Percentiles rank a stretch among this genome's conserved stretches.
phyloP scores from a whole-genome alignment of 2,113 vertebrate species.

The Muntiacus muntjak region DNA sequence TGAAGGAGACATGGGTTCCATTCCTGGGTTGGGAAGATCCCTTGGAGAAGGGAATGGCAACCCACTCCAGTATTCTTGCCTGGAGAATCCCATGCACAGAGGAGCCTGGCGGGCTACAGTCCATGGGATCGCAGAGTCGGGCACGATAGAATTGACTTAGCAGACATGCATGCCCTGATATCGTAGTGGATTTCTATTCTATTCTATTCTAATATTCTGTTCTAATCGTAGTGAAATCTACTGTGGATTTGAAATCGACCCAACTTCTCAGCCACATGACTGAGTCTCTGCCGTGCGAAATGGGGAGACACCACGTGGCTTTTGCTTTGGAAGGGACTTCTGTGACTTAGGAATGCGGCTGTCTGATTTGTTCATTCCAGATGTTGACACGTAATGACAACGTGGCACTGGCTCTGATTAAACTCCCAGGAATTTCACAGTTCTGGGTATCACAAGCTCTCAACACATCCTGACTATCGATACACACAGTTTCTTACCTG shows the following conservation, averaged over 20 bases:
- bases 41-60: neutral
- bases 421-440: neutral
- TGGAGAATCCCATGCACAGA: neutral
- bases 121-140: neutral
- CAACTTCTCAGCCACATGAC: neutral
- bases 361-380: neutral
- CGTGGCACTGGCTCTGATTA: rapidly evolving
- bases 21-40: neutral
- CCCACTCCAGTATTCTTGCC: neutral
- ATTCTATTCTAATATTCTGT: too few species aligned
- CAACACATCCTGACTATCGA: rapidly evolving
- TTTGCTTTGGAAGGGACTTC: neutral
- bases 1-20: neutral
- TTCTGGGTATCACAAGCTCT: neutral
- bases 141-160: rapidly evolving
- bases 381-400: rapidly evolving
- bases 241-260: too few species aligned
- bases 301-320: rapidly evolving
- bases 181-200: too few species aligned
- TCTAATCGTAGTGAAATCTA: neutral
- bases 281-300: rapidly evolving
- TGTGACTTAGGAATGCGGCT: neutral
- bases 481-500: neutral
- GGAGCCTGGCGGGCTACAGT: neutral
- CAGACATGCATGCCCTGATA: neutral